Evolutionary conservation across 2,113 vertebrate genomes (phyloP), one percentile per base, ranked within the genome.

Genomic region (Oenanthe oenanthe): DNA sequence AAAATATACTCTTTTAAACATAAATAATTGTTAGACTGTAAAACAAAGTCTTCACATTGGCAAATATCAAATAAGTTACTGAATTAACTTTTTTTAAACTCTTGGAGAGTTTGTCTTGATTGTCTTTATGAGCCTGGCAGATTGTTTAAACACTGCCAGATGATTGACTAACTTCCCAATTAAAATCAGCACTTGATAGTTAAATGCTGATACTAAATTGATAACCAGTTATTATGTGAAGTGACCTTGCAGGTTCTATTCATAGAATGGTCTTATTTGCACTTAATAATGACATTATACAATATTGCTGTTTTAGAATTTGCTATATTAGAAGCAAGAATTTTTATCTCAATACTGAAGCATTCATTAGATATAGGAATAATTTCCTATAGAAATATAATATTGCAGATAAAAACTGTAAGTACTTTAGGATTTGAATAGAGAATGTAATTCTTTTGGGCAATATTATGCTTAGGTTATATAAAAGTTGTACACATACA

Each of bases 41-140:
- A 89, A 89, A 54, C 47, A 20, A 61, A 54, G 2, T 43, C 60
- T 68, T 75, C 72, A 71, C 6, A 22, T 66, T 0, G 0, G 4
- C 32, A 53, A 47, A 19, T 47, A 38, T 74, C 0, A 0, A 54
- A 18, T 57, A 77, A 75, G 4, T 60, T 88, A 36, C 8, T 65
- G 31, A 22, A 5, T 26, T 17, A 14, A 22, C 74, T 58, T 14
- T 56, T 56, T 76, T 74, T 13, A 20, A 50, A 42, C 7, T 28
- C 18, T 61, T 38, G 17, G 13, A 78, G 57, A 53, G 8, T 16
- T 51, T 51, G 13, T 95, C 10, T 50, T 77, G 73, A 45, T 62
- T 57, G 36, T 63, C 16, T 62, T 65, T 66, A 48, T 57, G 51
- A 88, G 17, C 32, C 28, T 93, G 29, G 15, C 32, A 91, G 29